Evolutionary conservation across 2,113 vertebrate genomes (phyloP), one percentile per base, ranked within the genome.

Genomic region (Odobenus rosmarus): DNA sequence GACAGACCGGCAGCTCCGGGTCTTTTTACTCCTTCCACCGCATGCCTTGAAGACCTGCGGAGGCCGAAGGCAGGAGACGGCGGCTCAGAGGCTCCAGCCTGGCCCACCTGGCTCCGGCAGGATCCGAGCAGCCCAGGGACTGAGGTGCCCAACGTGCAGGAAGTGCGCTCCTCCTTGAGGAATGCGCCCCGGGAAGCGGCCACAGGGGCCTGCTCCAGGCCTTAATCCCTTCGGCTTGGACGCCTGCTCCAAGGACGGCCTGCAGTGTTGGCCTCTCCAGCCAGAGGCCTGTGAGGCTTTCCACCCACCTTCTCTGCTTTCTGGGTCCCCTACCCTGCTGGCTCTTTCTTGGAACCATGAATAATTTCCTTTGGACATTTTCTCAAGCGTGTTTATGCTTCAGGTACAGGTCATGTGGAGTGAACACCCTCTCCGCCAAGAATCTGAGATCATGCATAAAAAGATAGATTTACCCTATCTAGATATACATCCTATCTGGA

Each of bases 141-240:
- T 23, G 1, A 1, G 15, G 71, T 31, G 64, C 79, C 19, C 31
- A 42, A 33, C 2, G 53, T 31, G 9, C 10, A n/a, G 36, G 42
- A 55, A 33, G 18, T 2, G 1, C 4, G 0, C 49, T 5, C n/a
- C n/a, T 24, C 1, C 57, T 18, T 0, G 4, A 55, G 26, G 46
- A 33, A 42, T 26, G 24, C 72, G 18, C 49, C n/a, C 53, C 4
- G 15, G 26, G 24, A 13, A 16, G 36, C 14, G 51, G n/a, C 31
- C 93, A 19, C 16, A 18, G 71, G 53, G 11, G 49, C n/a, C 14
- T 3, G 23, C 36, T 72, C 39, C 23, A 28, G 10, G 31, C 51
- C 31, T 59, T 57, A 79, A n/a, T 36, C 84, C 39, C 77, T 46
- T 49, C 12, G 11, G 24, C 12, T 16, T 33, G 33, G n/a, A 53